Evolutionary conservation across 2,888 invertebrate species (phyloP), one percentile per base, ranked within the genome.

Genomic region (Seira sanloemensis): DNA sequence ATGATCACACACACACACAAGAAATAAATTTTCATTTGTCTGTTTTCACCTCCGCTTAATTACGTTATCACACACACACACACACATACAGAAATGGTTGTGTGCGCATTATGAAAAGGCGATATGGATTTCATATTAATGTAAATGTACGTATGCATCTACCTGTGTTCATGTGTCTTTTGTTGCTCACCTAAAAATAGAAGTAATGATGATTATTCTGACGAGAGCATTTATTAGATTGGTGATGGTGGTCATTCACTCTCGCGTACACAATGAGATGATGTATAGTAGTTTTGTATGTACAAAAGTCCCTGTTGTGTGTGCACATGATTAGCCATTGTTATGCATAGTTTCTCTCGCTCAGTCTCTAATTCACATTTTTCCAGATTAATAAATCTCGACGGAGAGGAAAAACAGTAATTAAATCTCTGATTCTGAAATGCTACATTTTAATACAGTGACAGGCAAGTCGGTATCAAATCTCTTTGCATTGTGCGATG

Each of bases 361-460:
- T 37, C 37, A 9, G 7, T 37, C 37, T 37, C 37, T 37, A 37
- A 37, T 37, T 37, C 12, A 58, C n/a, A 58, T 58, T 58, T 9
- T 62, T 62, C 23, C 19, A 62, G 62, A 62, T 21, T 62, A 19
- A 62, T 50, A 62, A 21, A 62, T 62, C 62, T 62, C 62, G 2
- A 2, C n/a, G 7, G 21, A 21, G 4, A n/a, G 7, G n/a, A 23
- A 62, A 16, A 21, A 23, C n/a, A 68, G 78, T 84, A 84, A 84
- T 84, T 78, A 78, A 74, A 84, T 21, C 76, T 72, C 69, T 84
- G 78, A 84, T 84, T 84, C 66, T 26, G 46, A 78, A 78, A 78
- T 67, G 25, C 74, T 84, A 84, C 84, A 78, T 84, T 78, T 84
- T 73, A 84, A 84, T 84, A 84, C 78, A 83, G 77, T 83, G 83